Conservation (phyloP, 1,140 invertebrate genomes). For the Platyura marginata region DNA sequence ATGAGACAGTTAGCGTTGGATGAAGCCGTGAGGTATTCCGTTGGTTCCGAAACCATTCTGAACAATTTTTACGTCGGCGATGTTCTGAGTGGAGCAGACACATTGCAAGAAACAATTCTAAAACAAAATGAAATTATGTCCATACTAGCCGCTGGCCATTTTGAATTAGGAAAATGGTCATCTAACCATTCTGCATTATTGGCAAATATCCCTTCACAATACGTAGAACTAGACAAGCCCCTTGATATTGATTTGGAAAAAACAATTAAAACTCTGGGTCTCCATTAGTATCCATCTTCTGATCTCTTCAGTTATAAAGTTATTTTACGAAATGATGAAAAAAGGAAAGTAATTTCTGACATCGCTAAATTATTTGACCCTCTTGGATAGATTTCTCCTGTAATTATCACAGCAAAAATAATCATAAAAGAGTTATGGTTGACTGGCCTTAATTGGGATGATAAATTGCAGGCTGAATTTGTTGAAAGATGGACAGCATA, state of each 20-base stretch:
- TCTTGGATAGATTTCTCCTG: conserved; percentile 8
- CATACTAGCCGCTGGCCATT: background rate
- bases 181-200: conserved; percentile 6
- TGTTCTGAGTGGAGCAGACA: background rate
- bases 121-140: background rate
- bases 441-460: conserved; percentile 8
- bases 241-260: conserved; percentile 3
- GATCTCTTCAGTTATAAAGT: conserved; percentile 9
- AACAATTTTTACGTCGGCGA: conserved; percentile 10
- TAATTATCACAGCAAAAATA: conserved; percentile 9
- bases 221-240: conserved; percentile 1
- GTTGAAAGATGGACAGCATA: conserved; percentile 2
- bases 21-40: conserved; percentile 6
- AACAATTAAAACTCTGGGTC: conserved; percentile 8
- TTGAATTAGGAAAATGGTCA: conserved; percentile 11
- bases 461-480: conserved; percentile 4
- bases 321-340: conserved; percentile 3
- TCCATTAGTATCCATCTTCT: conserved; percentile 8
- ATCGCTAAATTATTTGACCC: conserved; percentile 9
- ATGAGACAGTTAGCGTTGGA: conserved; percentile 9
- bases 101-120: background rate
- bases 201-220: conserved; percentile 1
- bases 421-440: conserved; percentile 10
- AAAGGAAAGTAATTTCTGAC: conserved; percentile 8
- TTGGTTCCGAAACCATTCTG: conserved; percentile 2